Evolutionary conservation across 2,113 vertebrate genomes (phyloP).

Genomic region (Laticauda laticaudata): DNA sequence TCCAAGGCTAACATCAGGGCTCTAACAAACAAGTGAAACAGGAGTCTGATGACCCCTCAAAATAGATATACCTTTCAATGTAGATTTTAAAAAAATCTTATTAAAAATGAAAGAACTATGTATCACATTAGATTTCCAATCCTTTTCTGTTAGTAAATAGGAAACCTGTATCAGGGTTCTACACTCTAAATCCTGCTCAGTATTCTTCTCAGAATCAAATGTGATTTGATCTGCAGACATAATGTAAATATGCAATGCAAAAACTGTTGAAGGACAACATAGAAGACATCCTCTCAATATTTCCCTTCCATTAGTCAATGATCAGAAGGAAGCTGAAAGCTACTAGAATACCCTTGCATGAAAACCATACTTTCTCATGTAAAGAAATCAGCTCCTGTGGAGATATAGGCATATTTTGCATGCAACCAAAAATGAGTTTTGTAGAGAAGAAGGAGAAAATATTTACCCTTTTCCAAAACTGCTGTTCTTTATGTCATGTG

Average conservation of each 20-base stretch:
- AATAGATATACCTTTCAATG: not conserved
- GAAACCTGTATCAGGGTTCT: not conserved
- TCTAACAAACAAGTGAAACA: not conserved
- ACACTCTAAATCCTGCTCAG: not conserved
- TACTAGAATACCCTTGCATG: not conserved
- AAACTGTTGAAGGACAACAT: not conserved
- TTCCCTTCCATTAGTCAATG: not conserved
- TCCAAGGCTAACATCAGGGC: too few species aligned
- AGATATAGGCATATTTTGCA: not conserved
- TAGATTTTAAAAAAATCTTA: not conserved
- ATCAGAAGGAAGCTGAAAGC: not conserved
- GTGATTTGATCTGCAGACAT: not conserved
- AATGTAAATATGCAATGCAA: not conserved
- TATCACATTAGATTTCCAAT: too few species aligned
- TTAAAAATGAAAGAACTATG: not conserved
- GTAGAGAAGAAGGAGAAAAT: not conserved
- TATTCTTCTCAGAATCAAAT: not conserved
- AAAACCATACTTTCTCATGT: not conserved
- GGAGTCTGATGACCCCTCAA: not conserved
- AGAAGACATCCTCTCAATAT: not conserved
- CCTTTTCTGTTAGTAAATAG: not conserved
- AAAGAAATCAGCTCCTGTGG: not conserved
- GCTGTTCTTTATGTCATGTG: not conserved
- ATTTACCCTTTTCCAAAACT: not conserved
- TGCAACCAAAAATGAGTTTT: not conserved